Conservation (phyloP, 2,797 vertebrate species). For the Molossus alvarezi region DNA sequence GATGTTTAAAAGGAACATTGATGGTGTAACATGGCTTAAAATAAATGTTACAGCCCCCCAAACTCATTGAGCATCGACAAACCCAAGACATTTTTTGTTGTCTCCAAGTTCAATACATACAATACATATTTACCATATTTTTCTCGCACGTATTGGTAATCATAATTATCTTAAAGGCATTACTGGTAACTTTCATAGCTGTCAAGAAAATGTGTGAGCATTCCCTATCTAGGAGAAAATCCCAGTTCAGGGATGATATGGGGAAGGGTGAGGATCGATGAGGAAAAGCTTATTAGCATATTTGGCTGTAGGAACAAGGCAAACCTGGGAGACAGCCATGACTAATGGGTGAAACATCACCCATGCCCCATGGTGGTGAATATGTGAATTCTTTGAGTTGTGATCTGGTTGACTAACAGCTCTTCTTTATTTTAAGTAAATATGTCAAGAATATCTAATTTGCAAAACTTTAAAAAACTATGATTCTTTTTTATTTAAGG, state of each 20-base stretch:
- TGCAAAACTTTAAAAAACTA: not conserved
- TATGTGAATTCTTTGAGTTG: not conserved
- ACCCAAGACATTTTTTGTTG: not conserved
- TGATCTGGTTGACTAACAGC: constrained; percentile 20
- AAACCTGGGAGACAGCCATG: not conserved
- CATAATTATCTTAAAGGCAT: constrained; percentile 15
- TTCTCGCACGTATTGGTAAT: constrained; percentile 39
- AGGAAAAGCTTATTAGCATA: constrained; percentile 64
- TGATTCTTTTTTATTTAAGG: not conserved
- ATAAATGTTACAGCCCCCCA: constrained; percentile 60
- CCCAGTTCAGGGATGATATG: constrained; percentile 21
- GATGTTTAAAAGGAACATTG: constrained; percentile 44
- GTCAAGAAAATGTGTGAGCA: constrained; percentile 80
- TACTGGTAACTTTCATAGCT: constrained; percentile 73
- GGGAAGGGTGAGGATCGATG: not conserved
- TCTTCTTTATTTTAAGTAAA: constrained; percentile 26
- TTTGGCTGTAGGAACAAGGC: constrained; percentile 53
- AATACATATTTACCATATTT: constrained; percentile 13
- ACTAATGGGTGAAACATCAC: not conserved
- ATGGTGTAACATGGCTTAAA: constrained; percentile 66
- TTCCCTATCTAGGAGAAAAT: constrained; percentile 69
- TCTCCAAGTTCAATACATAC: constrained; percentile 10
- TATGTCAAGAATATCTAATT: constrained; percentile 31
- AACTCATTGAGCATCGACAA: constrained; percentile 8
- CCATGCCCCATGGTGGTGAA: not conserved